Evolutionary conservation across 1,140 invertebrate genomes (phyloP), one percentile per base, ranked within the genome.

Genomic region (Nasonia longicornis): DNA sequence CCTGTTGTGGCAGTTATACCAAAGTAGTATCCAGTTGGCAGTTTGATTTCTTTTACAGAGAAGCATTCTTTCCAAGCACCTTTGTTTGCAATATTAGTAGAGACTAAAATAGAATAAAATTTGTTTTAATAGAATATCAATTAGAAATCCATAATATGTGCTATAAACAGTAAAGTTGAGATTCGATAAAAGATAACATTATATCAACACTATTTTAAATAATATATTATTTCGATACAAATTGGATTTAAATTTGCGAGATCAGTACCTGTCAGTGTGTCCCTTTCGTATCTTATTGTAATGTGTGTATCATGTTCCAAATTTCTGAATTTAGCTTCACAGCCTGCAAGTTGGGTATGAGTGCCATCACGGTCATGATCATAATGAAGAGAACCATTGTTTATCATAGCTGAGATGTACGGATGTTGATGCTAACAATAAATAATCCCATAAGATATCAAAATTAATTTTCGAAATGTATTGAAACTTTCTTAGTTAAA

Each of bases 301-400:
- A 99, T 87, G 86, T 96, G 95, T 14, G 98, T 98, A 85, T 99
- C 97, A 86, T 97, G 94, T 78, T 98, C 95, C 72, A 96, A 92
- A 92, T 99, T 99, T 82, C 98, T 92, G 88, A 99, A 97, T 87
- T 98, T 97, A 2, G 96, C 95, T 90, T 97, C 96, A 91, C 97
- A 98, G 16, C 98, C 98, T 48, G 96, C 95, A 10, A 99, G 87
- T 89, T 99, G 96, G 1, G 98, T 99, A 90, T 99, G 98, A 3
- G 98, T 99, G 64, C 99, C 99, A 92, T 99, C 99, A 45, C 96
- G 91, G 89, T 99, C 98, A 90, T 99, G 98, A 91, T 99, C 98
- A 91, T 99, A 99, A 88, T 96, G 95, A 74, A 98, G 90, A 22
- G 95, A 94, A 31, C 98, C 98, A 92, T 99, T 99, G 88, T 98